Base-by-base conservation (phyloP, 1,140 invertebrate genomes). In the Panulirus ornatus region DNA sequence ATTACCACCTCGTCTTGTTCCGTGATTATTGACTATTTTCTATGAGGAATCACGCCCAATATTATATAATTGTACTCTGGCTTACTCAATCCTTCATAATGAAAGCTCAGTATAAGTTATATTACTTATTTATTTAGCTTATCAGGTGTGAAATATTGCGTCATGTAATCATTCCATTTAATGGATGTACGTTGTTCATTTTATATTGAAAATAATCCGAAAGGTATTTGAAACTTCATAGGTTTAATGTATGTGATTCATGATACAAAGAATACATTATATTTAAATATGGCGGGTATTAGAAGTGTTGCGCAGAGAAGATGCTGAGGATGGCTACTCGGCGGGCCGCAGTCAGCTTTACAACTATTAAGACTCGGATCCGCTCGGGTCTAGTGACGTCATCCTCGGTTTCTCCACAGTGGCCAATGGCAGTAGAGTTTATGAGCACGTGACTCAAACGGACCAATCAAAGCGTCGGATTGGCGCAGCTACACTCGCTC, bases 251-350 rank as follows among this genome's bases (percentile, higher is more conserved):
- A 30, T 66, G 27, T 30, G n/a, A 8, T 30, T 66, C n/a, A 66
- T 66, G 27, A 30, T 8, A 3, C n/a, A 30, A 6, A 30, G n/a
- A 66, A 8, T 30, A 22, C 3, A 2, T 14, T 76, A 44, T 30
- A 79, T 88, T 88, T 88, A 88, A 88, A 88, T 47, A 78, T 88
- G 79, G 79, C 87, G 87, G 70, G 87, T 83, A 40, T 75, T 73
- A 75, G 42, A 44, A 54, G 51, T 89, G 87, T 82, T 89, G 87
- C 87, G 87, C 87, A 89, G 87, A 81, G 87, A 82, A 83, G 81
- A 82, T 83, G 66, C 79, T 83, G 70, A 54, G 40, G 79, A 36
- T 51, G 70, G 86, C 76, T 71, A 78, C 54, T 63, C 58, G 86
- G 40, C 83, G 70, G 79, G 79, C 79, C 78, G 87, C 78, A 89